phyloP scores from a whole-genome alignment of 2,888 invertebrate species.

The Epirrhoe alternata region DNA sequence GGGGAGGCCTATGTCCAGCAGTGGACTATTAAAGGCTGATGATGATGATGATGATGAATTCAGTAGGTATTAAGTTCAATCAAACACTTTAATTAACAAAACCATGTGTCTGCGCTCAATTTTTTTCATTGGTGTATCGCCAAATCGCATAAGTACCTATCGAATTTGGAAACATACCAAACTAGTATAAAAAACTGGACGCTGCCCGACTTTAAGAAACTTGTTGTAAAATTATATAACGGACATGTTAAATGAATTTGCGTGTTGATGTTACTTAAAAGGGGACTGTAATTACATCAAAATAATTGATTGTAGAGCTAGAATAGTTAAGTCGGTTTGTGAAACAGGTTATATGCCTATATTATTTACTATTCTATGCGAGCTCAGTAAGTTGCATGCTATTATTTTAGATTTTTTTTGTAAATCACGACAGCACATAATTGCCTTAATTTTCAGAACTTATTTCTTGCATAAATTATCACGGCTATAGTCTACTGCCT shows the following conservation, averaged over 20 bases:
- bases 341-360: conserved; percentile 26
- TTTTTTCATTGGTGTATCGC: too few species aligned
- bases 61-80: too few species aligned
- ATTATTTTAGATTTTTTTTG: too few species aligned
- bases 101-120: too few species aligned
- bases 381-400: background rate
- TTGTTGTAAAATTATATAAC: conserved; percentile 38
- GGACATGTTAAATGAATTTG: conserved; percentile 18
- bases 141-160: background rate
- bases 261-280: conserved; percentile 25
- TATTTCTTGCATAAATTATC: too few species aligned
- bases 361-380: conserved; percentile 30
- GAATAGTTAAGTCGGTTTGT: conserved; percentile 14
- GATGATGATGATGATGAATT: too few species aligned
- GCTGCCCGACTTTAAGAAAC: conserved; percentile 39
- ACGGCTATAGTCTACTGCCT: too few species aligned
- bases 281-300: conserved; percentile 32
- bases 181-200: conserved; percentile 33
- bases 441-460: too few species aligned
- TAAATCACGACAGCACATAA: too few species aligned
- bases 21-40: too few species aligned
- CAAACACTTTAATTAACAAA: too few species aligned
- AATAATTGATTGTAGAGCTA: conserved; percentile 33
- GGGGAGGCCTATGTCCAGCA: too few species aligned
- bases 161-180: conserved; percentile 13